A percentile compares a stretch with the other conserved stretches of the same genome.
These are phyloP conservation scores for Pyrrhia umbra DNA, from an alignment of 2,888 invertebrate genomes.

Conservation along the genomic window DNA sequence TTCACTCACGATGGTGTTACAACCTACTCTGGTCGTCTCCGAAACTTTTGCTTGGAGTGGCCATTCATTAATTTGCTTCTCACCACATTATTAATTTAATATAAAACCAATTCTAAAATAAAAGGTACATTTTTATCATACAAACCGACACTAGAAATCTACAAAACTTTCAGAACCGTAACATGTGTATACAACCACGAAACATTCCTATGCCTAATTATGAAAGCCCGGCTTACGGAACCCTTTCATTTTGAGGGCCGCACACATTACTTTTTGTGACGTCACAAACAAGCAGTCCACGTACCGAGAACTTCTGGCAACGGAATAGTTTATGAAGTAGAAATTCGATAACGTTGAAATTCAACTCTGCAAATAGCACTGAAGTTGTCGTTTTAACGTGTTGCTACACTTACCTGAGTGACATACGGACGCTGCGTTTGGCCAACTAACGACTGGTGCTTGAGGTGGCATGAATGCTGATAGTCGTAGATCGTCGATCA, in stretches of 20 bases:
- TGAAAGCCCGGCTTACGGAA: slow-evolving; percentile 1
- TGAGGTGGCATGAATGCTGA: neutral
- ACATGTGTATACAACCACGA: neutral
- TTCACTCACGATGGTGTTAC: neutral
- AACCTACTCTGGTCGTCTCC: too few species aligned
- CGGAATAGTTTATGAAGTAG: slow-evolving; percentile 77
- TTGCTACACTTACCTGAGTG: slow-evolving; percentile 54
- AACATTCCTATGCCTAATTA: slow-evolving; percentile 11
- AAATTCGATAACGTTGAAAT: slow-evolving; percentile 80
- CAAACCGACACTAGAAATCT: neutral
- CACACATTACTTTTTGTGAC: slow-evolving; percentile 30
- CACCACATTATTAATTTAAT: too few species aligned
- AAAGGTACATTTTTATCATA: neutral
- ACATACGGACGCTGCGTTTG: slow-evolving; percentile 51
- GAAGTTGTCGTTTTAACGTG: slow-evolving; percentile 70
- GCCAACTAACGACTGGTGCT: neutral
- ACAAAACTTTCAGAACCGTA: slow-evolving; percentile 1
- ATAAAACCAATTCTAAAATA: too few species aligned
- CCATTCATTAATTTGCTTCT: too few species aligned
- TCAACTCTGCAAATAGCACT: slow-evolving; percentile 71
- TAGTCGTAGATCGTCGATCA: too few species aligned
- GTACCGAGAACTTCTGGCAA: slow-evolving; percentile 44
- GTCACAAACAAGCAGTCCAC: slow-evolving; percentile 37
- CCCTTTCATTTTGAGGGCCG: neutral
- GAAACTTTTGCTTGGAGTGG: too few species aligned